These are phyloP conservation scores for Otolemur crassicaudatus DNA, from an alignment of 2,797 vertebrate species.

Conservation along the genomic window DNA sequence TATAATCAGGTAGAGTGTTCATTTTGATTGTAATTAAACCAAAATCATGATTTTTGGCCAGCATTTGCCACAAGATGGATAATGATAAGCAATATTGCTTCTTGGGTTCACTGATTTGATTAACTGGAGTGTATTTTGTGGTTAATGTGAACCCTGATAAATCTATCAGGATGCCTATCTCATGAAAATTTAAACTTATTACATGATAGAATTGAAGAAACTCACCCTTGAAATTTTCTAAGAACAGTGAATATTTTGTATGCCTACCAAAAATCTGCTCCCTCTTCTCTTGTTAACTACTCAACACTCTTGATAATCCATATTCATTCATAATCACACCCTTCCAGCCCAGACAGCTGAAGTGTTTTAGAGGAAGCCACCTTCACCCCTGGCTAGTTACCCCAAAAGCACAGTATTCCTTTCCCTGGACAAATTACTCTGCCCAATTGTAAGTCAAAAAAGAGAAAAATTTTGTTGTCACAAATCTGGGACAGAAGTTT, in stretches of 20 bases:
- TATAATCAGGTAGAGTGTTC: conserved; percentile 49
- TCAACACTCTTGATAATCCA: background rate
- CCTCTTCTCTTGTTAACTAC: background rate
- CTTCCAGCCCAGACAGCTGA: background rate
- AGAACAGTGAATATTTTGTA: background rate
- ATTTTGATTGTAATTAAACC: conserved; percentile 43
- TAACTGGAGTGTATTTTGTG: background rate
- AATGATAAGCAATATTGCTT: conserved; percentile 11
- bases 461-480: background rate
- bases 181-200: conserved; percentile 43
- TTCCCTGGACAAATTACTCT: background rate
- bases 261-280: conserved; percentile 41
- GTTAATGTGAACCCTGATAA: conserved; percentile 13
- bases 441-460: background rate
- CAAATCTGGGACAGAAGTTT: background rate
- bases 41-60: conserved; percentile 33
- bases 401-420: background rate
- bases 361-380: conserved; percentile 8
- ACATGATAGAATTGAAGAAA: conserved; percentile 33
- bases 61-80: background rate
- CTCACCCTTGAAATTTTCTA: background rate
- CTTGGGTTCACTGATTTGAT: conserved; percentile 24
- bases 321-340: background rate
- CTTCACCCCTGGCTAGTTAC: background rate
- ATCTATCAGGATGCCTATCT: conserved; percentile 4